Evolutionary conservation across 1,140 invertebrate species (phyloP), one percentile per base, ranked within the genome.

Genomic region (Macrosteles quadrilineatus): DNA sequence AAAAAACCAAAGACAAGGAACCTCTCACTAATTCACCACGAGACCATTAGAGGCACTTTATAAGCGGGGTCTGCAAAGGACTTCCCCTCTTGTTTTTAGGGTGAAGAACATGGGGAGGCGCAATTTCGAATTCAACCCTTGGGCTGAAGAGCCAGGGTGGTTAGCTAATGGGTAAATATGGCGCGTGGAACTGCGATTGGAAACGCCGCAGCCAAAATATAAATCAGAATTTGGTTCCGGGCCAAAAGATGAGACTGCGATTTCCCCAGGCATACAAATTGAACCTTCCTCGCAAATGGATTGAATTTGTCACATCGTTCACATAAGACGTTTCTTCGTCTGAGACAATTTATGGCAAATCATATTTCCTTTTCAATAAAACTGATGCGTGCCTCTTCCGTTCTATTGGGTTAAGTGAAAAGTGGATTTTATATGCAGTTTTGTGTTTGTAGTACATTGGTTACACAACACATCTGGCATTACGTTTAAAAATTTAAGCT

Each of bases 81-180:
- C 55, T 59, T 59, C 23, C 55, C 55, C 55, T 59, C 55, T 30
- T 25, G 55, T 59, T 59, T 59, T 59, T 59, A 29, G 55, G 21
- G 21, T 25, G 6, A 4, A 19, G 4, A 6, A 53, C 9, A 53
- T 14, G 55, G 55, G 55, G 23, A 50, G 14, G n/a, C 12, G 55
- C 4, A 23, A 59, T 27, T 59, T 59, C n/a, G 23, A n/a, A 59
- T 59, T 25, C 55, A 59, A 59, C 14, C 55, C 55, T 25, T 4
- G 27, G 55, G 55, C 55, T 27, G 55, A 59, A 59, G 55, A 14
- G 32, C 14, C 4, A 36, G 55, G 47, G 55, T n/a, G 55, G 55
- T 59, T 59, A 59, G 55, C 55, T 59, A 59, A 59, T 59, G 55
- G 55, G 55, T 59, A 59, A 59, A 59, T 59, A 59, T 59, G 55